phyloP scores from a whole-genome alignment of 2,797 vertebrate species.

The Trachurus trachurus region DNA sequence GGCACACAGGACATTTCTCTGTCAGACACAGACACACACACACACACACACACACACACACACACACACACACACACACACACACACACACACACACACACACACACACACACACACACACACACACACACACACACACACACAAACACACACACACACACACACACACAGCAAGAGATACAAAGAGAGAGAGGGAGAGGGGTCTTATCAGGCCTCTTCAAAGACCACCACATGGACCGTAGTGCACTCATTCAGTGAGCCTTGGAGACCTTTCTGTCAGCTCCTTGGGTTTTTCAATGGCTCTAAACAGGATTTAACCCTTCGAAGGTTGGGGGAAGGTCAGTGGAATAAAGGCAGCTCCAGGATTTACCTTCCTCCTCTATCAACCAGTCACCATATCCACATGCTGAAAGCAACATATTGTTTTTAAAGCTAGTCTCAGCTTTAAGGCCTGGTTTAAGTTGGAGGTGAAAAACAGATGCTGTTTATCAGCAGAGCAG shows the following conservation, averaged over 20 bases:
- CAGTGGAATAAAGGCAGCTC: constrained; percentile 70
- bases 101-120: no score
- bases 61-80: no score
- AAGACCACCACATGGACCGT: constrained; percentile 39
- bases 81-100: neutral
- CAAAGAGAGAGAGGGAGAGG: neutral
- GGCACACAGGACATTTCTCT: neutral
- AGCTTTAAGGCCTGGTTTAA: neutral
- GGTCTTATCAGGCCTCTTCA: constrained; percentile 49
- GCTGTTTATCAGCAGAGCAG: constrained; percentile 4
- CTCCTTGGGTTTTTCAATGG: constrained; percentile 60
- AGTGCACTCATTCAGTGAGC: constrained; percentile 37
- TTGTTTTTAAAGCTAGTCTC: constrained; percentile 49
- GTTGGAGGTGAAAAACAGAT: constrained; percentile 13
- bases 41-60: neutral
- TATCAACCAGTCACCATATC: constrained; percentile 20
- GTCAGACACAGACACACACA: neutral
- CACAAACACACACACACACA: neutral
- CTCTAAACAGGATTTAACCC: constrained; percentile 62
- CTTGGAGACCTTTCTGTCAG: constrained; percentile 39
- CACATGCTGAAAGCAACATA: constrained; percentile 23
- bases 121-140: no score
- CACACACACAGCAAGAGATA: no score
- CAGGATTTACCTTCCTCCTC: constrained; percentile 66
- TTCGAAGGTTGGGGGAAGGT: constrained; percentile 63